phyloP scores from a whole-genome alignment of 2,797 vertebrate species.

The Chlorospingus flavigularis region DNA sequence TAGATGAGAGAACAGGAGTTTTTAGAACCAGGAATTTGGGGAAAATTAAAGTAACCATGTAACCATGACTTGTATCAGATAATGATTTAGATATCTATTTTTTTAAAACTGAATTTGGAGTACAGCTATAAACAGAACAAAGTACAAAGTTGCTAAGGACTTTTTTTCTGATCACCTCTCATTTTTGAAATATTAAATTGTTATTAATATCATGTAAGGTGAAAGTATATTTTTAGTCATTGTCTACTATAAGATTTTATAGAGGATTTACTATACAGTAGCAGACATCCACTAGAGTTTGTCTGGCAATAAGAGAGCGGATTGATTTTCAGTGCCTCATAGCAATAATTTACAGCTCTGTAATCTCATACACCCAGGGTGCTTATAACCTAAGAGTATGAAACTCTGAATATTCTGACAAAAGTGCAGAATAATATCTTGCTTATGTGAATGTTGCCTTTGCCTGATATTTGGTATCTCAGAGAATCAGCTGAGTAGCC shows the following conservation, averaged over 20 bases:
- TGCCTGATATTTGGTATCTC: background rate
- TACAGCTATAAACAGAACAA: background rate
- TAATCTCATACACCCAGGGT: background rate
- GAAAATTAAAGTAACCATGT: background rate
- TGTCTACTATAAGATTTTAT: background rate
- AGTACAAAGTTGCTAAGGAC: background rate
- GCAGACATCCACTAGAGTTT: background rate
- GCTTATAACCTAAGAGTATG: background rate
- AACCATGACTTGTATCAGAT: background rate
- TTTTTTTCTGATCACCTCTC: background rate
- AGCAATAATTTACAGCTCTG: background rate
- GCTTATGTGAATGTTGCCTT: background rate
- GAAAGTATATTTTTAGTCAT: background rate
- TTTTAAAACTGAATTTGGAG: background rate
- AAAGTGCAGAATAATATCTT: background rate
- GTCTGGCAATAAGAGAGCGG: background rate
- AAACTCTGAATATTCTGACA: background rate
- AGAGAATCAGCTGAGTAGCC: background rate
- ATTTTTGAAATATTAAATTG: background rate
- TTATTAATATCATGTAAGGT: background rate
- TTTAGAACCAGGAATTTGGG: background rate
- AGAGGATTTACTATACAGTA: background rate
- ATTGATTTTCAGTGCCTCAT: background rate
- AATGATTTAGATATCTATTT: background rate
- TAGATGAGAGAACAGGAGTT: background rate